Conservation (phyloP, 2,113 vertebrate species). For the Odocoileus hemionus region DNA sequence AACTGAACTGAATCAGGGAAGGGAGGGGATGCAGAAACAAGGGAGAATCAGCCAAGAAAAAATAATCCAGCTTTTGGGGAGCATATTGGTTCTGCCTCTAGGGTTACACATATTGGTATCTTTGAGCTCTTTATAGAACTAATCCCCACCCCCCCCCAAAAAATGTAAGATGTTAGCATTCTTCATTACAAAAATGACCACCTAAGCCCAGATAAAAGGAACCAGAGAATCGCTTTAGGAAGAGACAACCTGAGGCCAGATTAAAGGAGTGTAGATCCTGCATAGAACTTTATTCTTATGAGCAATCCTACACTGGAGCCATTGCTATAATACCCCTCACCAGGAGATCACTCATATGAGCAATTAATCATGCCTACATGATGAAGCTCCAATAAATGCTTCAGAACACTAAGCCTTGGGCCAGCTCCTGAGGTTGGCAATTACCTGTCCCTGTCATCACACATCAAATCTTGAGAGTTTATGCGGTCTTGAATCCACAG, state of each 20-base stretch:
- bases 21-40: background rate
- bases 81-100: background rate
- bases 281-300: background rate
- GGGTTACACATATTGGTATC: background rate
- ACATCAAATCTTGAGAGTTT: background rate
- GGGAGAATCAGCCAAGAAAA: background rate
- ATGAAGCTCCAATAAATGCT: background rate
- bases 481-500: background rate
- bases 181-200: background rate
- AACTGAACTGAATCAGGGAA: background rate
- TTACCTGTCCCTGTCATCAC: background rate
- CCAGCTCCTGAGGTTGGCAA: background rate
- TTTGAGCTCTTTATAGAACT: background rate
- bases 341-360: background rate
- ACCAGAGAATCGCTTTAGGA: background rate
- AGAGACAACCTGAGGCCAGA: background rate
- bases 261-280: background rate
- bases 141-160: background rate
- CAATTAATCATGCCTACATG: background rate
- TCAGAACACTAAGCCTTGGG: background rate
- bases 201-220: background rate
- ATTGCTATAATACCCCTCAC: background rate
- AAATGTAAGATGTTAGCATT: background rate
- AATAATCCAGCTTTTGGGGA: background rate
- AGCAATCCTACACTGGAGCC: background rate